A percentile compares a stretch with the other conserved stretches of the same genome.
These are phyloP conservation scores for Neopelma chrysocephalum DNA, from an alignment of 2,797 vertebrate genomes.

Conservation along the genomic window DNA sequence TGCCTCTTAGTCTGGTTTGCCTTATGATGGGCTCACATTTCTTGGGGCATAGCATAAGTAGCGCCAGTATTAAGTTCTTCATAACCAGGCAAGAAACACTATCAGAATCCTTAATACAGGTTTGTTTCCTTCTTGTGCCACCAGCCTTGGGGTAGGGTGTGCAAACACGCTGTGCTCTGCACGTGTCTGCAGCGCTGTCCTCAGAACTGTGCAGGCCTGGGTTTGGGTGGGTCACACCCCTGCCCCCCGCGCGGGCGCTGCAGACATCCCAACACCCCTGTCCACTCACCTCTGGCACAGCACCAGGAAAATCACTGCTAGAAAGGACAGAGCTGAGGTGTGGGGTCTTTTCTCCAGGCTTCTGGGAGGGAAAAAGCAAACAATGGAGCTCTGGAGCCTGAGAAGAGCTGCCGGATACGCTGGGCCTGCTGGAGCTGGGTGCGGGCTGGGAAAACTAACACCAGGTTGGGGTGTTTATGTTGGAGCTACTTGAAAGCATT, in stretches of 20 bases:
- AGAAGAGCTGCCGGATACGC: not conserved
- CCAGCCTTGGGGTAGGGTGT: not conserved
- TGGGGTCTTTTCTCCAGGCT: not conserved
- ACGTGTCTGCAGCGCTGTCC: not conserved
- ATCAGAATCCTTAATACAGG: not conserved
- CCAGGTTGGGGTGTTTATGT: not conserved
- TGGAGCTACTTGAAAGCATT: slow-evolving; percentile 51
- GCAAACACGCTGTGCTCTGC: not conserved
- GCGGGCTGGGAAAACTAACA: slow-evolving; percentile 10
- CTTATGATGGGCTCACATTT: fast-evolving
- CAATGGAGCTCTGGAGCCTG: not conserved
- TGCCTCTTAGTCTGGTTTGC: not conserved
- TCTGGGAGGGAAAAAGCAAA: not conserved
- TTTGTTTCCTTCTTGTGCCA: not conserved
- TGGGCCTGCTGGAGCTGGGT: not conserved
- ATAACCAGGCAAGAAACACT: not conserved
- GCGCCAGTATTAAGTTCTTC: not conserved
- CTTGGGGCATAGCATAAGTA: not conserved
- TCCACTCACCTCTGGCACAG: not conserved
- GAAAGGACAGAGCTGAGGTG: not conserved
- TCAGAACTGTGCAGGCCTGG: not conserved
- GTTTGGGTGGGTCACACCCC: not conserved
- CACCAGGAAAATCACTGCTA: not conserved
- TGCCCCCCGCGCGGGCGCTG: fast-evolving
- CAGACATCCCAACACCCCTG: not conserved